Conservation (phyloP, 1,140 invertebrate species). For the Polypedilum vanderplanki region DNA sequence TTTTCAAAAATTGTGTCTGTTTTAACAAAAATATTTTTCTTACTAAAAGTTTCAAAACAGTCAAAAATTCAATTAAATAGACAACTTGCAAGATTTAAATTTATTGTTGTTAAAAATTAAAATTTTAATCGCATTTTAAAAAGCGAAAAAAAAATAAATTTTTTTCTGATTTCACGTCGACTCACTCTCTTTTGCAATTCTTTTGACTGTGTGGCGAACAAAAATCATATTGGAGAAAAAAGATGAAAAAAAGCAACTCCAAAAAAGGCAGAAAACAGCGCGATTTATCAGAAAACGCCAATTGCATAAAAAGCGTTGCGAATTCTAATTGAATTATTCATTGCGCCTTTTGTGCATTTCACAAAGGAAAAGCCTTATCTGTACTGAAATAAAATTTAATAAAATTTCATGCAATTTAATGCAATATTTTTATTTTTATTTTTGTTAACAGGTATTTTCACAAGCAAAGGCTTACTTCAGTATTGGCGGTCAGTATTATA, state of each 20-base stretch:
- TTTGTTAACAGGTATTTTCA: slow-evolving; percentile 56
- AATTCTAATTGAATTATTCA: slow-evolving; percentile 29
- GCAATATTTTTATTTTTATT: slow-evolving; percentile 20
- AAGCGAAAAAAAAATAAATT: background rate
- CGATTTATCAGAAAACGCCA: slow-evolving; percentile 19
- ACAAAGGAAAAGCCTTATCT: too few species aligned
- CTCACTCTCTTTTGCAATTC: background rate
- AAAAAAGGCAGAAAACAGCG: slow-evolving; percentile 4
- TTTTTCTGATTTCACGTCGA: background rate
- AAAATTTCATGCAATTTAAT: background rate
- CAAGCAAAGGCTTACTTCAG: slow-evolving; percentile 67
- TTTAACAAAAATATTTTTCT: too few species aligned
- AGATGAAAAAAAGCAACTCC: background rate
- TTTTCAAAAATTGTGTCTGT: too few species aligned
- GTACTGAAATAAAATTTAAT: too few species aligned
- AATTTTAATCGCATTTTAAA: too few species aligned
- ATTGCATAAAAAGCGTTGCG: slow-evolving; percentile 15
- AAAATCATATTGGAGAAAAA: background rate
- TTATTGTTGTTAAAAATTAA: too few species aligned
- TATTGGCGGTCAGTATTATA: slow-evolving; percentile 62
- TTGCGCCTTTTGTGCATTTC: background rate
- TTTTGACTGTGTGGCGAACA: background rate
- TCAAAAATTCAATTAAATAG: too few species aligned
- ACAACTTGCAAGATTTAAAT: too few species aligned
- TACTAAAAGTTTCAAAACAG: too few species aligned